phyloP scores from a whole-genome alignment of 37 sponge, comb jelly and placozoan species.

The Cladorhizidae sp. region DNA sequence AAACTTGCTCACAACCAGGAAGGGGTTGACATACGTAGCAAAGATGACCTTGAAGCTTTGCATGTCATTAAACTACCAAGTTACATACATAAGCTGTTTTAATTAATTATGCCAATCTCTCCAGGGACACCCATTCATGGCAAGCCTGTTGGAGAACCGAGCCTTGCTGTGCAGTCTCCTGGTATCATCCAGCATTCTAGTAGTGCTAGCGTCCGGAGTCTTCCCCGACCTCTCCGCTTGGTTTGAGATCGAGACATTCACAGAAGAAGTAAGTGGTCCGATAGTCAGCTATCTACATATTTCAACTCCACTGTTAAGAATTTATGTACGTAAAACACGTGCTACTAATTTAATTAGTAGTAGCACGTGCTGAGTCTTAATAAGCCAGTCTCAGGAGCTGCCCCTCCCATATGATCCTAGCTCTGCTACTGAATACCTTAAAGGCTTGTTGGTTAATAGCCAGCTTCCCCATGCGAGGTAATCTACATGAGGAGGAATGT shows the following conservation, averaged over 20 bases:
- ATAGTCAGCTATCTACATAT: too few species aligned
- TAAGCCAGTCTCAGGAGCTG: too few species aligned
- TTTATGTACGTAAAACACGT: not conserved
- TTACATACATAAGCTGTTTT: too few species aligned
- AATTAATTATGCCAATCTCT: not conserved
- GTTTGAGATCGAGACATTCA: conserved; percentile 73
- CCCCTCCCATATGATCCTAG: too few species aligned
- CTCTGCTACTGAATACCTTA: too few species aligned
- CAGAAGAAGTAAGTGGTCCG: conserved; percentile 60
- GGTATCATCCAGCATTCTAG: conserved; percentile 46
- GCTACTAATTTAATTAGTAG: not conserved
- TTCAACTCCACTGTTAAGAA: not conserved
- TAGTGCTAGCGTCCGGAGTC: conserved; percentile 74
- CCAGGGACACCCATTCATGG: conserved; percentile 97
- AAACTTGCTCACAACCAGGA: not conserved
- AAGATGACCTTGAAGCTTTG: too few species aligned
- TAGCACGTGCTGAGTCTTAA: too few species aligned
- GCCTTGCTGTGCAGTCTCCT: conserved; percentile 75
- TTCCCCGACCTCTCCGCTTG: conserved; percentile 71
- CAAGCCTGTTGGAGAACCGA: conserved; percentile 84
- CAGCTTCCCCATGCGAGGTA: too few species aligned
- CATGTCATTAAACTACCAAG: too few species aligned
- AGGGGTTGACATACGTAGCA: not conserved
- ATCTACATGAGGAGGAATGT: not conserved
- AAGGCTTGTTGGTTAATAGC: too few species aligned